Percentiles rank a stretch among this genome's conserved stretches.
Conservation (phyloP, 2,888 invertebrate species). For the Rhodophaea formosa region DNA sequence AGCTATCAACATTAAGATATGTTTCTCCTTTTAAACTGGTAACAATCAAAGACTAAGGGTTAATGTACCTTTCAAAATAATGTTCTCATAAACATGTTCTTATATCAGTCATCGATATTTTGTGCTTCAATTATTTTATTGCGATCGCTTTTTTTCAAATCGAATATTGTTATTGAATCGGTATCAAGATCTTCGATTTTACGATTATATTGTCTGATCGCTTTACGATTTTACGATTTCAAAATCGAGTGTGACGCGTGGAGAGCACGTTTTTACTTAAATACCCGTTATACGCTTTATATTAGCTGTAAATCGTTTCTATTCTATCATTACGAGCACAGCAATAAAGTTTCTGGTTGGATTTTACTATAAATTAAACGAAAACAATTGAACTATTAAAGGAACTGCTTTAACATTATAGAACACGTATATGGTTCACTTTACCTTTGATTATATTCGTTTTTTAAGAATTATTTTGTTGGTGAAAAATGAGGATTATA, state of each 20-base stretch:
- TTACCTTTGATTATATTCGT: no score
- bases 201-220: conserved; percentile 34
- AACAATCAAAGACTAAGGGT: no score
- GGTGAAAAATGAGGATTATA: no score
- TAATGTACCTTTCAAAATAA: no score
- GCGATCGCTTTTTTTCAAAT: conserved; percentile 35
- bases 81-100: no score
- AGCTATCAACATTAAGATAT: no score
- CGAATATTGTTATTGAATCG: conserved; percentile 17
- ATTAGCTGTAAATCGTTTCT: conserved; percentile 11
- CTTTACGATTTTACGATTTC: conserved; percentile 53
- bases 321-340: conserved; percentile 10
- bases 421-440: no score
- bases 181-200: no score
- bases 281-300: conserved; percentile 33
- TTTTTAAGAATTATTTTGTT: no score
- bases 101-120: no score
- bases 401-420: no score
- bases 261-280: conserved; percentile 53
- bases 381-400: not conserved
- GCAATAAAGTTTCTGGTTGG: conserved; percentile 13
- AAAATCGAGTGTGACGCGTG: conserved; percentile 58
- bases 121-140: conserved; percentile 68
- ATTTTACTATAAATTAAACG: conserved; percentile 20
- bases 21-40: no score